Evolutionary conservation across 2,888 invertebrate genomes (phyloP).

Genomic region (Cosmorhoe ocellata): DNA sequence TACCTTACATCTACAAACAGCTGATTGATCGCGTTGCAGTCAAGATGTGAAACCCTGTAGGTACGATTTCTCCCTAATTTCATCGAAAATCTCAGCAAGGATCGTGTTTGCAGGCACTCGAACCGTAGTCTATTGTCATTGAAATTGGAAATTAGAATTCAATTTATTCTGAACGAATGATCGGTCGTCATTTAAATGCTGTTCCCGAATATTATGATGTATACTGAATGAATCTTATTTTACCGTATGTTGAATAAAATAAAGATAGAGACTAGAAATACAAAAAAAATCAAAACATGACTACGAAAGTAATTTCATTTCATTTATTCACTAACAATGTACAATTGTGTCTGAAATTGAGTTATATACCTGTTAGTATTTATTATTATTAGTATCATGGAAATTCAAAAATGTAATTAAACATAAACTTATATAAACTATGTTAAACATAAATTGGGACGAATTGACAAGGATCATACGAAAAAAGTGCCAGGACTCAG

Average conservation of each 20-base stretch:
- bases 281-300: too few relatives aligned
- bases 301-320: too few relatives aligned
- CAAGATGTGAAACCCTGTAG: conserved; percentile 1
- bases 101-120: conserved; percentile 48
- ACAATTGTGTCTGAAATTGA: too few relatives aligned
- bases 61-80: conserved; percentile 36
- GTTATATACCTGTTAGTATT: too few relatives aligned
- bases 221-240: conserved; percentile 41
- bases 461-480: too few relatives aligned
- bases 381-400: too few relatives aligned
- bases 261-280: conserved; percentile 10
- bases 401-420: too few relatives aligned
- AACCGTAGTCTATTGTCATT: conserved; percentile 59
- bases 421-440: too few relatives aligned
- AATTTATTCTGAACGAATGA: conserved; percentile 60
- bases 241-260: conserved; percentile 14
- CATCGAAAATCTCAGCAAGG: conserved; percentile 42
- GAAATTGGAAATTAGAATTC: conserved; percentile 71
- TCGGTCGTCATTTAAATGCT: conserved; percentile 49
- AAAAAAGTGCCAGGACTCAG: too few relatives aligned
- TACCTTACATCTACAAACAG: background rate
- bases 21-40: conserved; percentile 4
- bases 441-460: too few relatives aligned
- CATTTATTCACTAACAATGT: too few relatives aligned
- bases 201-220: conserved; percentile 32